phyloP scores from a whole-genome alignment of 1,140 invertebrate species.

The Drosophila arawakana region DNA sequence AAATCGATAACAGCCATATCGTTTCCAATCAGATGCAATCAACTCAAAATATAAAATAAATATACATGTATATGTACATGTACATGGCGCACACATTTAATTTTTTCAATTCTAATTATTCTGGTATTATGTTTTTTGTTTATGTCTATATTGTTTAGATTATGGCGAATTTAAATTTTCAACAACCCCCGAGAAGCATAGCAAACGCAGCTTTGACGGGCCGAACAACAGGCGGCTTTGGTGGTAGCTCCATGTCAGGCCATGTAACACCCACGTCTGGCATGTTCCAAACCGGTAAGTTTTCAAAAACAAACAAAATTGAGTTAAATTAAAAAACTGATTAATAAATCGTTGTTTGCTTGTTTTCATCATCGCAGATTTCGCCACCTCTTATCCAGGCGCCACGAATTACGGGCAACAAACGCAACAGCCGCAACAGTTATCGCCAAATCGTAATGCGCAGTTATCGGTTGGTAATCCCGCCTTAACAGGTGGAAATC shows the following conservation, averaged over 20 bases:
- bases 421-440: conserved; percentile 86
- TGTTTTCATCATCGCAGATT: conserved; percentile 37
- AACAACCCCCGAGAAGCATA: conserved; percentile 91
- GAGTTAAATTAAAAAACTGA: no score
- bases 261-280: conserved; percentile 90
- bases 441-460: conserved; percentile 86
- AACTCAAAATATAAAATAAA: background rate
- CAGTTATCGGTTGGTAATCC: conserved; percentile 85
- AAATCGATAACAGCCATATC: conserved; percentile 2
- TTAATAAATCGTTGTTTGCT: no score
- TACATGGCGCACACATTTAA: background rate
- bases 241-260: conserved; percentile 87
- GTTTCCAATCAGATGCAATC: background rate
- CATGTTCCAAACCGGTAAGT: conserved; percentile 86
- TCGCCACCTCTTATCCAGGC: conserved; percentile 71
- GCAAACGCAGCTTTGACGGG: conserved; percentile 88
- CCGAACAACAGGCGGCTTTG: conserved; percentile 87
- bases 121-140: conserved; percentile 5
- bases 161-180: conserved; percentile 94
- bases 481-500: conserved; percentile 85
- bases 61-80: background rate
- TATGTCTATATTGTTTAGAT: conserved; percentile 52
- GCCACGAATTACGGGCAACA: conserved; percentile 85
- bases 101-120: background rate
- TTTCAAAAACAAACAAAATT: background rate